Conservation (phyloP, 2,888 invertebrate genomes). For the Physocephala rufipes region DNA sequence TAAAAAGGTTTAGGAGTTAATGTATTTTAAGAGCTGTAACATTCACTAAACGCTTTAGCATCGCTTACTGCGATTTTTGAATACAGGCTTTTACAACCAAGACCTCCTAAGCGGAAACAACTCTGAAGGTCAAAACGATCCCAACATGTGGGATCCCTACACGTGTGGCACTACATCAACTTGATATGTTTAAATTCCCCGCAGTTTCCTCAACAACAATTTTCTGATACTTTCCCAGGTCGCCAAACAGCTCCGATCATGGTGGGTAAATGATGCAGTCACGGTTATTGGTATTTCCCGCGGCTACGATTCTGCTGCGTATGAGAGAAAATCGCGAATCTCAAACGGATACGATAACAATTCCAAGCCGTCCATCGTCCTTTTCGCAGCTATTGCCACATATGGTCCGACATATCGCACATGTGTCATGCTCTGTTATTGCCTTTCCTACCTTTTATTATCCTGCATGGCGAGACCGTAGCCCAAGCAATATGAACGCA, state of each 20-base stretch:
- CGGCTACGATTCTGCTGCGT: constrained; percentile 15
- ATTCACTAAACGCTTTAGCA: constrained; percentile 7
- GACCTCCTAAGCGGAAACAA: background rate
- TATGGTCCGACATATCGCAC: background rate
- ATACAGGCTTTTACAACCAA: too few relatives aligned
- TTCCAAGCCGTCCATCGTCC: constrained; percentile 30
- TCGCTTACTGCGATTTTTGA: too few relatives aligned
- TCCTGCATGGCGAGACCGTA: background rate
- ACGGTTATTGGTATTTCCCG: constrained; percentile 25
- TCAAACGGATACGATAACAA: constrained; percentile 26
- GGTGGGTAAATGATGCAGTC: background rate
- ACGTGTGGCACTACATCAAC: constrained; percentile 7
- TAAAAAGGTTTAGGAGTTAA: too few relatives aligned
- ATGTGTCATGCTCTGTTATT: constrained; percentile 7
- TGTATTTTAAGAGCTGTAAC: too few relatives aligned
- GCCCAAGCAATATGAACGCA: constrained; percentile 1
- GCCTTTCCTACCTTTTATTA: constrained; percentile 14
- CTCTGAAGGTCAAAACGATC: background rate
- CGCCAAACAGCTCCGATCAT: background rate
- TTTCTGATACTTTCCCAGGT: constrained; percentile 14
- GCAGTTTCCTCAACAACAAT: constrained; percentile 17
- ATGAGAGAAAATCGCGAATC: constrained; percentile 15
- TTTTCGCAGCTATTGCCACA: constrained; percentile 20
- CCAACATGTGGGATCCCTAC: background rate
- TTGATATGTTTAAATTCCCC: constrained; percentile 31